Conservation (phyloP, 1,140 invertebrate species). For the Watersipora subatra region DNA sequence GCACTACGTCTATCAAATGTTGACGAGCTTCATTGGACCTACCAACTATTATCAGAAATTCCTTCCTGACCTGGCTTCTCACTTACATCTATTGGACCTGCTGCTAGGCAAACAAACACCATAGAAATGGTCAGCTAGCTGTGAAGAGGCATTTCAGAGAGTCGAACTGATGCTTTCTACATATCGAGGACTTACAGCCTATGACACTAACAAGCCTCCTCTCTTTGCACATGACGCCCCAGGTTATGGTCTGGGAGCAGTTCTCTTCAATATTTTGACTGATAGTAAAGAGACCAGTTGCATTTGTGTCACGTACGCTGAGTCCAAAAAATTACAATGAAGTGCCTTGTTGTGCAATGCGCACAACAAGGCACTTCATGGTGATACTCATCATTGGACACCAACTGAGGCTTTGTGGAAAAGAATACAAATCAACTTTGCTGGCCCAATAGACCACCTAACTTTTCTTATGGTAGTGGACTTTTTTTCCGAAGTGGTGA, state of each 20-base stretch:
- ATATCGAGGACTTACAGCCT: conserved; percentile 23
- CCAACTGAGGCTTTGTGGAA: neutral
- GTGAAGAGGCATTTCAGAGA: conserved; percentile 17
- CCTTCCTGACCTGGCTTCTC: neutral
- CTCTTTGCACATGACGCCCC: conserved; percentile 42
- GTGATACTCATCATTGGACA: neutral
- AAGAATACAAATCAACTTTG: neutral
- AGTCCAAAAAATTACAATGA: neutral
- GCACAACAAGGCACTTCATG: neutral
- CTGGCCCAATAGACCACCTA: neutral
- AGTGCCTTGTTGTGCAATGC: neutral
- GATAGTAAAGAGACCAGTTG: conserved; percentile 26
- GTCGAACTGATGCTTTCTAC: conserved; percentile 14
- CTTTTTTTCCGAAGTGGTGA: neutral
- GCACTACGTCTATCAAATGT: neutral
- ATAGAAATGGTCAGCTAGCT: neutral
- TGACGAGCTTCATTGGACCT: too few species aligned
- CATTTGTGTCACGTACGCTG: conserved; percentile 36
- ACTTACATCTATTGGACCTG: neutral
- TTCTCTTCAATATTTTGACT: conserved; percentile 36
- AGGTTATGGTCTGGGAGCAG: conserved; percentile 37
- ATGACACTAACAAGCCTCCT: conserved; percentile 28
- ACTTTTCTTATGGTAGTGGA: neutral
- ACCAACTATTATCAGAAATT: neutral
- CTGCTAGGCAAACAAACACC: neutral